These are phyloP conservation scores for Erethizon dorsatum DNA, from an alignment of 2,797 vertebrate genomes.

Conservation along the genomic window DNA sequence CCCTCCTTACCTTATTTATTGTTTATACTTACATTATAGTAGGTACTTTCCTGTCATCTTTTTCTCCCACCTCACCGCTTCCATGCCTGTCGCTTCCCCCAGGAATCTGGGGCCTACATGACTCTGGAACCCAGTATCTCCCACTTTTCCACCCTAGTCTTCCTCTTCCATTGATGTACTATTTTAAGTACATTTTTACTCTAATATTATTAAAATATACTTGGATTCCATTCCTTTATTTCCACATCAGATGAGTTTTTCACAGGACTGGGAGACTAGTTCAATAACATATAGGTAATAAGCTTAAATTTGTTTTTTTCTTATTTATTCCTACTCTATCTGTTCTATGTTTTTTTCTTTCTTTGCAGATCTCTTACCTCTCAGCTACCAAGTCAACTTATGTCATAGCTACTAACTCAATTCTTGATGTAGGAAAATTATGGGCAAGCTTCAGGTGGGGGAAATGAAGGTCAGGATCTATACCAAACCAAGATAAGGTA, in stretches of 20 bases:
- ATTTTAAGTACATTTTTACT: background rate
- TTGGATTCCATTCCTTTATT: background rate
- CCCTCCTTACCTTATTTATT: background rate
- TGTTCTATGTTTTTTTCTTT: background rate
- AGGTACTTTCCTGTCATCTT: background rate
- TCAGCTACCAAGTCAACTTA: background rate
- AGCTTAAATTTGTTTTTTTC: background rate
- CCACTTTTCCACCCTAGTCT: background rate
- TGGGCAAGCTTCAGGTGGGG: background rate
- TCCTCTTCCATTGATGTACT: background rate
- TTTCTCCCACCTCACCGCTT: background rate
- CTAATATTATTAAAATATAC: constrained; percentile 33
- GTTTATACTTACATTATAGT: background rate
- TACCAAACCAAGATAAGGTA: background rate
- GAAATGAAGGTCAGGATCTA: background rate
- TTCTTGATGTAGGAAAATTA: background rate
- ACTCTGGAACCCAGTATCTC: background rate
- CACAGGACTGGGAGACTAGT: background rate
- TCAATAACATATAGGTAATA: background rate
- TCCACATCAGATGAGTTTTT: background rate
- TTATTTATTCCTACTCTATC: background rate
- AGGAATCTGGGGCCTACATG: background rate
- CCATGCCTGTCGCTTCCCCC: background rate
- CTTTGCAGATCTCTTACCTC: background rate
- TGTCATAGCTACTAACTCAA: background rate